Conservation (phyloP, 2,888 invertebrate genomes). For the Dasypolia templi region DNA sequence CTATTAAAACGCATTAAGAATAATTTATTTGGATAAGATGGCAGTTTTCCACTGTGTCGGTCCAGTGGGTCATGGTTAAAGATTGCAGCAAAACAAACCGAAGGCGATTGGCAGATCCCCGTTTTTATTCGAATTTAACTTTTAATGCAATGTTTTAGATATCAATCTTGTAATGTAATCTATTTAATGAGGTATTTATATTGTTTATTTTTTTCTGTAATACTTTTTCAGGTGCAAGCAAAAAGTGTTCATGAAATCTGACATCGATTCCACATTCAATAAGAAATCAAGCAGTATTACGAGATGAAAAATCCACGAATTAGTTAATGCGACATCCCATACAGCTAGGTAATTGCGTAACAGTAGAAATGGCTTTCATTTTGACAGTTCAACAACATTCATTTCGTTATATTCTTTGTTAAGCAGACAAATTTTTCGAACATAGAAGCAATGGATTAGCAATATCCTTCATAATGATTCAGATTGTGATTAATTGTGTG, state of each 20-base stretch:
- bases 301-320: background rate
- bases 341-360: too few species aligned
- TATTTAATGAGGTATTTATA: conserved; percentile 7
- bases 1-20: conserved; percentile 41
- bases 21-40: conserved; percentile 58
- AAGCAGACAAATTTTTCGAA: too few species aligned
- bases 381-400: too few species aligned
- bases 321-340: background rate
- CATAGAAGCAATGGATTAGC: too few species aligned
- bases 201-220: conserved; percentile 14
- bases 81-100: conserved; percentile 47
- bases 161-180: conserved; percentile 21
- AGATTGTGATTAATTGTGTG: too few species aligned
- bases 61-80: conserved; percentile 56
- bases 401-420: too few species aligned
- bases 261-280: background rate
- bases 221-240: conserved; percentile 25
- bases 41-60: conserved; percentile 25
- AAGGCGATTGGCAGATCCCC: conserved; percentile 42
- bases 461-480: too few species aligned
- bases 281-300: background rate
- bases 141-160: conserved; percentile 29
- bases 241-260: conserved; percentile 34
- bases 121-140: conserved; percentile 29
- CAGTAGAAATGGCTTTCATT: too few species aligned